These are phyloP conservation scores for Poecilia velifera DNA, from an alignment of 2,797 vertebrate species.

Conservation along the genomic window DNA sequence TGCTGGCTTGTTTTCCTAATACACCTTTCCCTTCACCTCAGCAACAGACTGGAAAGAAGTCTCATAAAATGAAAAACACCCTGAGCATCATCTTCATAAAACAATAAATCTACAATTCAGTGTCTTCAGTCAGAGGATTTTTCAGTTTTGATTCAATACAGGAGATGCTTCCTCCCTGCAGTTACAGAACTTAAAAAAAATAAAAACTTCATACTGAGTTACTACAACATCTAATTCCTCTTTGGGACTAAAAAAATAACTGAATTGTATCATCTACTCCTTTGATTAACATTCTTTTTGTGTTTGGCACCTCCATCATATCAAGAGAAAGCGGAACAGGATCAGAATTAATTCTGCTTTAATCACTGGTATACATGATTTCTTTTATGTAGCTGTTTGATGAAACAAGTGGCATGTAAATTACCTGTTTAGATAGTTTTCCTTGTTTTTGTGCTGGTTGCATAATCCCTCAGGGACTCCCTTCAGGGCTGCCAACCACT, in stretches of 20 bases:
- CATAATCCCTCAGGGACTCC: constrained; percentile 5
- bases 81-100: not conserved
- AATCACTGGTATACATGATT: not conserved
- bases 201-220: not conserved
- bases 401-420: not conserved
- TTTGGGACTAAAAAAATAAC: not conserved
- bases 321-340: not conserved
- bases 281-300: not conserved
- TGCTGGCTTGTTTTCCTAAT: not conserved
- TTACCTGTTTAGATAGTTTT: constrained; percentile 8
- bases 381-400: not conserved
- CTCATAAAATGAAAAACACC: not conserved
- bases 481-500: constrained; percentile 10
- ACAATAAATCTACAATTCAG: not conserved
- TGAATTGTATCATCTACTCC: not conserved
- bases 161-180: not conserved
- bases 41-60: not conserved
- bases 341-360: not conserved
- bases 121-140: not conserved
- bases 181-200: not conserved
- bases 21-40: not conserved
- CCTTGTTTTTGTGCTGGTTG: constrained; percentile 1
- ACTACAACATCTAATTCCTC: not conserved
- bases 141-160: not conserved
- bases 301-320: not conserved